These are phyloP conservation scores for Crematogaster levior DNA, from an alignment of 2,888 invertebrate species.

Conservation along the genomic window DNA sequence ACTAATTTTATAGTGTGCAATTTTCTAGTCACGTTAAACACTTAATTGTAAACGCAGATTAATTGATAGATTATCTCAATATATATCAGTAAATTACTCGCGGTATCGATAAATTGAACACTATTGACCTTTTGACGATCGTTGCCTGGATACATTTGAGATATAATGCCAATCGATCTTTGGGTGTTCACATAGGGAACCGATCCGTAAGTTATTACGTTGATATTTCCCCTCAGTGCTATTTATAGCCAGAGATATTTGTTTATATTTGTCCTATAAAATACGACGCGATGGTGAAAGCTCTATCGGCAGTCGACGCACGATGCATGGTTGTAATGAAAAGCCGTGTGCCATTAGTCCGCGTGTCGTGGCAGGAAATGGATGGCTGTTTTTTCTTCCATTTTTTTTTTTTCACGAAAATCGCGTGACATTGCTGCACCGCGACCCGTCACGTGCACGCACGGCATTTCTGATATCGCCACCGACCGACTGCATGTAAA, in stretches of 20 bases:
- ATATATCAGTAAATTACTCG: neutral
- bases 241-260: constrained; percentile 49
- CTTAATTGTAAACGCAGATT: neutral
- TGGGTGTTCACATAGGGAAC: neutral
- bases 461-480: constrained; percentile 50
- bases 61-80: constrained; percentile 7
- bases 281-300: constrained; percentile 50
- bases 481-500: constrained; percentile 50
- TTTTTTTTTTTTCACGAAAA: constrained; percentile 59
- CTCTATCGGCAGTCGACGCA: constrained; percentile 52
- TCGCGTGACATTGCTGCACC: constrained; percentile 39
- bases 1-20: neutral
- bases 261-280: constrained; percentile 54
- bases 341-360: constrained; percentile 53
- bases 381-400: constrained; percentile 68
- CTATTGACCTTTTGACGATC: constrained; percentile 4
- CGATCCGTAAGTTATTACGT: constrained; percentile 47
- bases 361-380: constrained; percentile 68
- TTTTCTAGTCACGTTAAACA: neutral
- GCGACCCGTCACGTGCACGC: constrained; percentile 44
- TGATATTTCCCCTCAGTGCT: constrained; percentile 24
- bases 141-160: neutral
- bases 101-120: neutral
- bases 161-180: constrained; percentile 39
- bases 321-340: constrained; percentile 52